Evolutionary conservation across 2,888 invertebrate species (phyloP).

Genomic region (Machimus rusticus): DNA sequence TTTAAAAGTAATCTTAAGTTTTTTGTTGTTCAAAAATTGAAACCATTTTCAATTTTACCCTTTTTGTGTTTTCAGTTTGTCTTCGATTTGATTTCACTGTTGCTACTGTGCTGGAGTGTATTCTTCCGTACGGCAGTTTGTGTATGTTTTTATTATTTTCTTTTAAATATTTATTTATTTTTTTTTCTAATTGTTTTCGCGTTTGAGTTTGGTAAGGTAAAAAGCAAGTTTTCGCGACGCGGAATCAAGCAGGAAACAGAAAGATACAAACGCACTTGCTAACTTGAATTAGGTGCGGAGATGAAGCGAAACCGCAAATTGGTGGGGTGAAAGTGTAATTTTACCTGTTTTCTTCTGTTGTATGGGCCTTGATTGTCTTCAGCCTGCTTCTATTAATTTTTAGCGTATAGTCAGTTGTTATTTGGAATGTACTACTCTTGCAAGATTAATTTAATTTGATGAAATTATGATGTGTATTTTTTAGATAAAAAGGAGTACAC

Average conservation of each 20-base stretch:
- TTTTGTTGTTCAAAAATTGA: conserved; percentile 45
- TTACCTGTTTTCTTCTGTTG: background rate
- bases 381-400: background rate
- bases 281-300: background rate
- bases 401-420: background rate
- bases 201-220: background rate
- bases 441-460: background rate
- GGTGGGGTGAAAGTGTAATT: background rate
- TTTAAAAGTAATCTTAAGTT: conserved; percentile 29
- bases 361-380: background rate
- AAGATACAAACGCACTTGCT: background rate
- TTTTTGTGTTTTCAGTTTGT: conserved; percentile 41
- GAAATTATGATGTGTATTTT: background rate
- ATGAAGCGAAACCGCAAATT: background rate
- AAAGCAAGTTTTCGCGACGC: background rate
- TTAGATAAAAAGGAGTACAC: background rate
- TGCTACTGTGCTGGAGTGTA: background rate
- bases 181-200: background rate
- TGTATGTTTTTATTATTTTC: background rate
- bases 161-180: background rate
- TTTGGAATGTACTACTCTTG: background rate
- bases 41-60: conserved; percentile 48
- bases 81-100: conserved; percentile 23
- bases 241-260: background rate
- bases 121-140: conserved; percentile 40